Base-by-base conservation (phyloP, 2,113 vertebrate genomes). In the Leptobrachium leishanense region DNA sequence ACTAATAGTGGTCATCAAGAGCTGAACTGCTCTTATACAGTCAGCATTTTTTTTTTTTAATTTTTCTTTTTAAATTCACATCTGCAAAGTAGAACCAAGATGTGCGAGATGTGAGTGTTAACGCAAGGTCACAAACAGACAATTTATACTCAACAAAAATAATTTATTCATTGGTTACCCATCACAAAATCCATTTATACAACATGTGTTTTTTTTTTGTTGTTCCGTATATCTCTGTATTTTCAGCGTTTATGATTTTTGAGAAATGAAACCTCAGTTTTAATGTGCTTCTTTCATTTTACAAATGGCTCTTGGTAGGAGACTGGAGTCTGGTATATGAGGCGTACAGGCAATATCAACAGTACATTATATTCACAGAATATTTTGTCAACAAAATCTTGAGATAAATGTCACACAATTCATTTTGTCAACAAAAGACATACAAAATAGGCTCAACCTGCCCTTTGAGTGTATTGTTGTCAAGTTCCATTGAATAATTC, bases 141-240 rank as follows among this genome's bases (percentile, higher is more conserved):
- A 59, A 59, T 59, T 15, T 59, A 13, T 59, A 59, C 55, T 59
- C 55, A 80, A 67, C 77, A 80, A 80, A 80, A 80, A 80, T 80
- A 80, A 80, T 80, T 80, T 80, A 80, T 79, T 79, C 15, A 73
- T 67, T 80, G 77, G 70, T 57, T 42, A 79, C 62, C 76, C 68
- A 72, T 72, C 68, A 79, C 69, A 72, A 64, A 79, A 79, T 79
- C 69, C 55, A 79, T 79, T 79, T 72, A 72, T 79, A 79, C 57
- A 79, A 72, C 68, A 71, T 43, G 20, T 31, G 20, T 31, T 42
- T 54, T 63, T 50, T 12, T 68, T 50, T 69, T 62, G 66, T 70
- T 64, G n/a, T 72, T 31, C 20, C 20, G 63, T 65, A 39, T 65
- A 6, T 9, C 63, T 40, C 57, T 63, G 68, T 64, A 42, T 42